Evolutionary conservation across 2,113 vertebrate genomes (phyloP).

Genomic region (Abramis brama): DNA sequence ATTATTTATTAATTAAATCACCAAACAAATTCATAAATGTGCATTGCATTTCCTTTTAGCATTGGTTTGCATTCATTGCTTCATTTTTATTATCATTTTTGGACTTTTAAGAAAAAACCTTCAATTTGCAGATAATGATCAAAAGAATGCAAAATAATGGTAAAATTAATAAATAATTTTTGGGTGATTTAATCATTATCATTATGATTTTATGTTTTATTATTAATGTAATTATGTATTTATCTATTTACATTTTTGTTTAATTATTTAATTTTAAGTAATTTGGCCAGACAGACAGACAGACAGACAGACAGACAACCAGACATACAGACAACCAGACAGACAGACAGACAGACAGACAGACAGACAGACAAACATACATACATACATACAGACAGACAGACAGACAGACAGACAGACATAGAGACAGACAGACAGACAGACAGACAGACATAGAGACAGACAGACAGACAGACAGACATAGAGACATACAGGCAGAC

Average conservation of each 20-base stretch:
- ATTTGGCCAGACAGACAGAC: background rate
- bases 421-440: background rate
- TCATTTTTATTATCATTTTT: background rate
- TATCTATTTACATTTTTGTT: background rate
- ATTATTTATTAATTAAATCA: background rate
- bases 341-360: background rate
- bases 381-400: background rate
- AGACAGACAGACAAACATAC: background rate
- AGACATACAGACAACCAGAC: background rate
- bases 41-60: background rate
- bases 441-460: background rate
- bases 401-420: background rate
- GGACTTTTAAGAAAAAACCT: background rate
- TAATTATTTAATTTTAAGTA: background rate
- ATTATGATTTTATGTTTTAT: background rate
- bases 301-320: too few relatives aligned
- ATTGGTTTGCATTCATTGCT: background rate
- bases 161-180: background rate
- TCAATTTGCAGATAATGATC: background rate
- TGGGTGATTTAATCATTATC: background rate
- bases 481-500: background rate
- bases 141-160: background rate
- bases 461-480: background rate
- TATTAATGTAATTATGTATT: background rate
- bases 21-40: background rate